A percentile compares a stretch with the other conserved stretches of the same genome.
These are phyloP conservation scores for Drosophila histrio DNA, from an alignment of 2,888 invertebrate genomes.

Conservation along the genomic window DNA sequence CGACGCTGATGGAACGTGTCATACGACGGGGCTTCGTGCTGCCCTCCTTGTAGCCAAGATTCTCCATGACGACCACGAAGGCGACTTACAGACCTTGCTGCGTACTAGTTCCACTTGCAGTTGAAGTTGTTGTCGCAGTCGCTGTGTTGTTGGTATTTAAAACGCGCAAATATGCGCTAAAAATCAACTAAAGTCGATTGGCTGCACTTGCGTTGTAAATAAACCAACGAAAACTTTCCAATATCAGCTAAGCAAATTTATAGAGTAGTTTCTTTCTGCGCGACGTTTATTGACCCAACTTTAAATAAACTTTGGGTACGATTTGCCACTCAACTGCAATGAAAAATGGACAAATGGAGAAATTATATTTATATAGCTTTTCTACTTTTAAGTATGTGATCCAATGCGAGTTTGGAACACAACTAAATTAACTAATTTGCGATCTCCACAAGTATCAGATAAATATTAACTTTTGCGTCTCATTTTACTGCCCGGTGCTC, in stretches of 20 bases:
- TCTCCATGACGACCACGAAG: conserved; percentile 86
- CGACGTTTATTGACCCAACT: conserved; percentile 4
- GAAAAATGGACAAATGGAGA: conserved; percentile 14
- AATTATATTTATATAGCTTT: neutral
- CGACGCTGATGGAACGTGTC: conserved; percentile 83
- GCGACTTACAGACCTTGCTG: conserved; percentile 51
- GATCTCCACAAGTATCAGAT: conserved; percentile 20
- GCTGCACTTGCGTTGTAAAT: conserved; percentile 39
- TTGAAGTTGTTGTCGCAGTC: conserved; percentile 26
- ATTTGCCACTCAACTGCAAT: conserved; percentile 37
- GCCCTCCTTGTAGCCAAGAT: conserved; percentile 88
- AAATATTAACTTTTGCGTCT: conserved; percentile 45
- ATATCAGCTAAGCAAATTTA: conserved; percentile 58
- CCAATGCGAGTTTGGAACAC: conserved; percentile 15
- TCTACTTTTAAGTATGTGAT: conserved; percentile 8
- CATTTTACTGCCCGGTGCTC: conserved; percentile 7
- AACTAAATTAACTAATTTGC: conserved; percentile 22
- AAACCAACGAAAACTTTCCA: conserved; percentile 63
- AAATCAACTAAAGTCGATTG: conserved; percentile 30
- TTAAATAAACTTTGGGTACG: conserved; percentile 8
- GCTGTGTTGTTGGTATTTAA: conserved; percentile 43
- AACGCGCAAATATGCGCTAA: conserved; percentile 71
- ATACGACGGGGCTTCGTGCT: conserved; percentile 84
- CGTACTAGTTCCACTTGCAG: conserved; percentile 33
- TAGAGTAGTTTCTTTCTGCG: conserved; percentile 37